Evolutionary conservation across 1,140 invertebrate genomes (phyloP).

Genomic region (Drosophila orena): DNA sequence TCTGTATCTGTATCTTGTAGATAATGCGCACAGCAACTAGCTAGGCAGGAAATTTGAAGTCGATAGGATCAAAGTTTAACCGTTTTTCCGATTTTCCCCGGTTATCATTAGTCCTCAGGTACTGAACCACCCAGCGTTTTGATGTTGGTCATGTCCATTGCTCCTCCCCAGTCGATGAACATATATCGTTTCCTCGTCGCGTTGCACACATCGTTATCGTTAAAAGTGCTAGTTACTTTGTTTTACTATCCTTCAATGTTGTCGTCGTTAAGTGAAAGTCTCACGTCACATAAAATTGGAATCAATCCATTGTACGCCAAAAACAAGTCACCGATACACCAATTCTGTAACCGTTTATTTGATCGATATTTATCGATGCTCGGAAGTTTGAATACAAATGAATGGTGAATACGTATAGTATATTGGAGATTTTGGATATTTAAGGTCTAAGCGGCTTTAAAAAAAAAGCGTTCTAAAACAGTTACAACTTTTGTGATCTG

Average conservation of each 20-base stretch:
- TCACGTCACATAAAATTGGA: conserved; percentile 33
- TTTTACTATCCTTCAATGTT: conserved; percentile 4
- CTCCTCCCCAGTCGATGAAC: conserved; percentile 12
- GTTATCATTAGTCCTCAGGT: conserved; percentile 23
- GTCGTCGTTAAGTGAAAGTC: conserved; percentile 5
- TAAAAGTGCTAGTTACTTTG: conserved; percentile 8
- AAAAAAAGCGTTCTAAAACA: no score
- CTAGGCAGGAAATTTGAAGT: conserved; percentile 22
- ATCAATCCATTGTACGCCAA: conserved; percentile 18
- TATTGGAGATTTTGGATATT: no score
- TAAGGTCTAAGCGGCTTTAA: no score
- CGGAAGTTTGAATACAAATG: neutral
- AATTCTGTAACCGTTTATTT: conserved; percentile 5
- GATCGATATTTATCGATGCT: neutral
- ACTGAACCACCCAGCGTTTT: conserved; percentile 24
- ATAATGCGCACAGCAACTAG: conserved; percentile 51
- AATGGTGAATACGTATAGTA: neutral
- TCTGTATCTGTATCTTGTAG: conserved; percentile 57
- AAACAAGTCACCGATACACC: neutral
- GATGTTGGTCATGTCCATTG: conserved; percentile 22
- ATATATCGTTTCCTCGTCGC: conserved; percentile 13
- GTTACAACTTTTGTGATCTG: no score
- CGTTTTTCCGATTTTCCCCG: conserved; percentile 8
- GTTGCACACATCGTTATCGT: conserved; percentile 20
- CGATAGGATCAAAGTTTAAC: conserved; percentile 16